Evolutionary conservation across 2,113 vertebrate species (phyloP).

Genomic region (Phalacrocorax pelagicus): DNA sequence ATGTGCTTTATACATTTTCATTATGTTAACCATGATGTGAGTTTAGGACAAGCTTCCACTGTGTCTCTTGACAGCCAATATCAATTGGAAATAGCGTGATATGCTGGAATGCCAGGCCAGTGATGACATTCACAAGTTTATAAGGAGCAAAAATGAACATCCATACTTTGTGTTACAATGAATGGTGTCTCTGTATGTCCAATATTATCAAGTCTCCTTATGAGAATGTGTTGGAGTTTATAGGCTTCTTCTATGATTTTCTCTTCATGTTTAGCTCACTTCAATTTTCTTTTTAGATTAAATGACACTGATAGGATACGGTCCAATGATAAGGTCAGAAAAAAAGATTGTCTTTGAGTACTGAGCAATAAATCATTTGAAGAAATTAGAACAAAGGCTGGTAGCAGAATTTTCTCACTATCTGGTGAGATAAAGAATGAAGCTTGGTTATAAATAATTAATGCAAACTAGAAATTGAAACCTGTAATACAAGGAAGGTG

Average conservation of each 20-base stretch:
- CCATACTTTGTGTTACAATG: not conserved
- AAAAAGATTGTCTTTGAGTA: not conserved
- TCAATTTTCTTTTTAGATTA: not conserved
- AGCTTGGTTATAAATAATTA: not conserved
- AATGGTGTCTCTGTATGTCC: not conserved
- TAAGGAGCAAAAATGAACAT: not conserved
- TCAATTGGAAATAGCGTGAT: not conserved
- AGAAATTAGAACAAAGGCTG: not conserved
- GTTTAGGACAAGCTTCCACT: not conserved
- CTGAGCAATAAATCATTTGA: not conserved
- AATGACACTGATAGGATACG: not conserved
- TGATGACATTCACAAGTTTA: not conserved
- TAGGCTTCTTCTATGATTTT: not conserved
- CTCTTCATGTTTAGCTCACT: not conserved
- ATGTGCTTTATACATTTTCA: not conserved
- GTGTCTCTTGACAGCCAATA: not conserved
- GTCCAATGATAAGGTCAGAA: not conserved
- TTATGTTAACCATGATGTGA: not conserved
- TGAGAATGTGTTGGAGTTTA: not conserved
- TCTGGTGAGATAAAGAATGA: constrained; percentile 2
- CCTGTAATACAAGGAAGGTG: not conserved
- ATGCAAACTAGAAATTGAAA: not conserved
- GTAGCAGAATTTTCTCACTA: not conserved
- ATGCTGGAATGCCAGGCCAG: not conserved
- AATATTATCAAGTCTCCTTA: not conserved